These are phyloP conservation scores for Harlomillsia oculata DNA, from an alignment of 1,140 invertebrate genomes.

Conservation along the genomic window DNA sequence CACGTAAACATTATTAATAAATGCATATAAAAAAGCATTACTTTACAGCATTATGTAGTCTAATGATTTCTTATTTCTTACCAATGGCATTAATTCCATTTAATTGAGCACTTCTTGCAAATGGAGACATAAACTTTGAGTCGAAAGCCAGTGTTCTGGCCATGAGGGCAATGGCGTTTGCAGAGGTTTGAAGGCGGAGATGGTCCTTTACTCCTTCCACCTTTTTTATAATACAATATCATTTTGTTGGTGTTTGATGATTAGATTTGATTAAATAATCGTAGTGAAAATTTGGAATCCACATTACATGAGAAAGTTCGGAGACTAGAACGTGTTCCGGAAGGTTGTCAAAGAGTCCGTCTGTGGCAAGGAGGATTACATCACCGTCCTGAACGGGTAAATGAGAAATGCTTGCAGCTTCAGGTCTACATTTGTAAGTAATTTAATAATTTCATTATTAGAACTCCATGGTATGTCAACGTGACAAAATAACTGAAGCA, in stretches of 20 bases:
- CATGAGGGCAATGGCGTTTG: slow-evolving; percentile 89
- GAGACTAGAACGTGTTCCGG: slow-evolving; percentile 76
- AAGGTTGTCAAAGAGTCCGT: slow-evolving; percentile 97
- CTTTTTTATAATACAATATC: neutral
- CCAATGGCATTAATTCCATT: slow-evolving; percentile 87
- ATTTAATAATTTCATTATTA: neutral
- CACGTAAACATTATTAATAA: neutral
- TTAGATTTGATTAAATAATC: neutral
- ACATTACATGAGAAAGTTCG: slow-evolving; percentile 55
- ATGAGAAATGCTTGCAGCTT: slow-evolving; percentile 78
- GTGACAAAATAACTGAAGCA: too few relatives aligned
- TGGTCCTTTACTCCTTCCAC: slow-evolving; percentile 60
- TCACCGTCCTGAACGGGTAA: slow-evolving; percentile 89
- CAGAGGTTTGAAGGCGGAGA: slow-evolving; percentile 70
- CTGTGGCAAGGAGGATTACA: slow-evolving; percentile 88
- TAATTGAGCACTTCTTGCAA: slow-evolving; percentile 79
- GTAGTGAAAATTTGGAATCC: neutral
- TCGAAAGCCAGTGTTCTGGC: slow-evolving; percentile 87
- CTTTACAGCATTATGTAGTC: too few relatives aligned
- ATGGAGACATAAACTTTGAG: slow-evolving; percentile 87
- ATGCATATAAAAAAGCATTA: too few relatives aligned
- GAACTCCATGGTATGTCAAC: too few relatives aligned
- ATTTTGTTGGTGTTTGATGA: neutral
- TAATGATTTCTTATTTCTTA: slow-evolving; percentile 44
- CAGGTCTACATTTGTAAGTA: slow-evolving; percentile 53